Conservation (phyloP, 35 echinoderm and acorn worm genomes). For the Ptychodera flava region DNA sequence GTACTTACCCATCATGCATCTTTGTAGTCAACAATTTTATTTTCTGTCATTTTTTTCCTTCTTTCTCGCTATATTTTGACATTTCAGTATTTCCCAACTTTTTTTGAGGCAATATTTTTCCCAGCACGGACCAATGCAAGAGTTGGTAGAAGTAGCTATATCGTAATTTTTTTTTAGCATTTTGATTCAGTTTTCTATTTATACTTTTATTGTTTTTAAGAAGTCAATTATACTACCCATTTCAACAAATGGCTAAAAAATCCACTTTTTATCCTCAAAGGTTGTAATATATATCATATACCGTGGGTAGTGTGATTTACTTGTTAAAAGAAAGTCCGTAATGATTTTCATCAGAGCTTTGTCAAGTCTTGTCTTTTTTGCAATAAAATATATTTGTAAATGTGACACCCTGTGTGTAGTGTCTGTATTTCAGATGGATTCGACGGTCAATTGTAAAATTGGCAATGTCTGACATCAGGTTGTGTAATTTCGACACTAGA, state of each 20-base stretch:
- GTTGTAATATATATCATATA: background rate
- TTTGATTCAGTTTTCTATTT: background rate
- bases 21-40: too few relatives aligned
- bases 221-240: background rate
- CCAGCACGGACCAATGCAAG: background rate
- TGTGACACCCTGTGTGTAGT: background rate
- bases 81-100: too few relatives aligned
- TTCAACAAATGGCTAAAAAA: background rate
- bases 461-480: too few relatives aligned
- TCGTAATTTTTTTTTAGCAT: background rate
- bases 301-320: background rate
- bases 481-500: too few relatives aligned
- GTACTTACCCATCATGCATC: too few relatives aligned
- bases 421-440: background rate
- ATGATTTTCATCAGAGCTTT: constrained; percentile 3
- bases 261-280: background rate
- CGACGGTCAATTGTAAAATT: background rate
- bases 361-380: background rate
- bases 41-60: too few relatives aligned
- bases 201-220: background rate
- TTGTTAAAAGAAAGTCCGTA: background rate
- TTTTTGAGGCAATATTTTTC: background rate
- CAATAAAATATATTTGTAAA: background rate
- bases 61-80: too few relatives aligned
- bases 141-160: background rate